These are phyloP conservation scores for Protosalanx chinensis DNA, from an alignment of 2,797 vertebrate species.

Conservation along the genomic window DNA sequence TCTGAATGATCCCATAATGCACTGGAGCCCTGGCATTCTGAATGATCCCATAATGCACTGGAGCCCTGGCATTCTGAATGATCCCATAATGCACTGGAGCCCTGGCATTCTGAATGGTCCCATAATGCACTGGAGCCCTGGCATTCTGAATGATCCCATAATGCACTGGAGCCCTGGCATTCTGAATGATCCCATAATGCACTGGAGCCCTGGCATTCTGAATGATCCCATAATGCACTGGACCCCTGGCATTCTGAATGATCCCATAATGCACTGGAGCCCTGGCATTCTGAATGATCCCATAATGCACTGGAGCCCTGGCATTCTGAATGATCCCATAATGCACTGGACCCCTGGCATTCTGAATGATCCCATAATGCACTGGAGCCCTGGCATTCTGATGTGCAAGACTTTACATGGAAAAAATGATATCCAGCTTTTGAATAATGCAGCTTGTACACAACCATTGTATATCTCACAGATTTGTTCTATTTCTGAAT, in stretches of 20 bases:
- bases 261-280: constrained; percentile 7
- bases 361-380: constrained; percentile 8
- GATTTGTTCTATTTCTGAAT: constrained; percentile 23
- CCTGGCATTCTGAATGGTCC: not conserved
- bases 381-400: not conserved
- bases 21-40: not conserved
- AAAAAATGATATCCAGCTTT: constrained; percentile 34
- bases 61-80: not conserved
- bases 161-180: constrained; percentile 5
- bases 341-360: constrained; percentile 5
- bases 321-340: not conserved
- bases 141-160: not conserved
- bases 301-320: constrained; percentile 11
- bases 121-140: constrained; percentile 11
- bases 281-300: not conserved
- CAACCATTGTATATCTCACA: constrained; percentile 48
- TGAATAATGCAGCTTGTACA: constrained; percentile 52
- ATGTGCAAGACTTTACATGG: constrained; percentile 22
- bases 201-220: not conserved
- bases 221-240: constrained; percentile 11
- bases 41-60: constrained; percentile 11
- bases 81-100: constrained; percentile 7
- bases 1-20: constrained; percentile 8
- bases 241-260: not conserved
- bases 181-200: constrained; percentile 8